Base-by-base conservation (phyloP, 35 echinoderm and acorn worm species). In the Diadema setosum region DNA sequence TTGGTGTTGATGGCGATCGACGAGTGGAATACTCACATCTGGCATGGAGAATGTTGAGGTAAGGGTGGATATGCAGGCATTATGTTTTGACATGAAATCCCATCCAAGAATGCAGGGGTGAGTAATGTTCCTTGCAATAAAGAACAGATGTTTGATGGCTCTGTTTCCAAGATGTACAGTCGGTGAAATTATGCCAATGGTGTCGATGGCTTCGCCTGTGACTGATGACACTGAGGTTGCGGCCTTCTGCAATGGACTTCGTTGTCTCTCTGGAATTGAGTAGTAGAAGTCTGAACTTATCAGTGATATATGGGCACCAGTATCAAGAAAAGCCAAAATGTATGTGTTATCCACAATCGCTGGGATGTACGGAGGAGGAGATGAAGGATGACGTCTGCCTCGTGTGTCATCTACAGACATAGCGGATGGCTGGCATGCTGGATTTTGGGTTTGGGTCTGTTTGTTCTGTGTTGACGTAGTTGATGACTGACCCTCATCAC, bases 21-120 rank as follows among this genome's bases (percentile, higher is more conserved):
- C 67, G 9, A 74, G 67, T 26, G 67, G 67, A 26, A 74, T 74
- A 9, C 26, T 74, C 39, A 74, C 5, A 4, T 35, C 67, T 26
- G 67, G 67, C 67, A 74, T 74, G 25, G 67, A 33, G 67, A 74
- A 74, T n/a, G n/a, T n/a, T 34, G 67, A 33, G 6, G 25, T 29
- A n/a, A n/a, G n/a, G 7, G 34, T 33, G 67, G 5, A 74, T 20
- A 74, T 20, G 30, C n/a, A 17, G n/a, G 81, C 48, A 7, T 84
- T 29, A 50, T 84, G 29, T 46, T 50, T 32, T 29, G 29, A 30
- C 16, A 84, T 36, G 81, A 84, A 84, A 84, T 84, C 81, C 49
- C 81, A 57, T 58, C 81, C 81, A 21, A 84, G 18, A 50, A 84
- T 52, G 3, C 52, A 26, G 27, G 81, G 49, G 46, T 84, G 81